Conservation (phyloP, 2,113 vertebrate genomes). For the Aramus guarauna region DNA sequence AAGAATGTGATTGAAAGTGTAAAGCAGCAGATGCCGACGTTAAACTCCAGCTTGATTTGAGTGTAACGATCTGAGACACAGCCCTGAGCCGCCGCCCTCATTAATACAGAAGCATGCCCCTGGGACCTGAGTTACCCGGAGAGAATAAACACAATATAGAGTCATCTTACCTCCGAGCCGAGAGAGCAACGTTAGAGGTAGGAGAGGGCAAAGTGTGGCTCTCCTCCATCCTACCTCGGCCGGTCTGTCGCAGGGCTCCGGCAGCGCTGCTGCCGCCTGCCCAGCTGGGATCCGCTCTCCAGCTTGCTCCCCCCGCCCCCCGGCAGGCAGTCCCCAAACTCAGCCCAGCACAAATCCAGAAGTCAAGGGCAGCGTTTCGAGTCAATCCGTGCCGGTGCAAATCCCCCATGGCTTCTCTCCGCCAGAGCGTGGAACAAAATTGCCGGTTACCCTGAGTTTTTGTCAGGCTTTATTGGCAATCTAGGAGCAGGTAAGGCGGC, state of each 20-base stretch:
- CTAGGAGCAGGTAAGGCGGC: constrained; percentile 73
- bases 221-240: constrained; percentile 35
- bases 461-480: constrained; percentile 36
- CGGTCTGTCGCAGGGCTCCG: constrained; percentile 42
- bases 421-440: constrained; percentile 61
- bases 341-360: constrained; percentile 59
- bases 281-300: constrained; percentile 52
- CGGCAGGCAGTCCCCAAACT: constrained; percentile 68
- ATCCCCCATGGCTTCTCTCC: constrained; percentile 43
- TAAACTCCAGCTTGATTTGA: neutral
- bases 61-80: neutral
- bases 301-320: constrained; percentile 10
- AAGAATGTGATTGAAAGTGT: neutral
- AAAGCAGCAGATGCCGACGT: neutral
- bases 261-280: constrained; percentile 50
- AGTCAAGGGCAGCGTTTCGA: constrained; percentile 63
- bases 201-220: constrained; percentile 31
- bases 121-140: neutral
- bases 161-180: constrained; percentile 67
- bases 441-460: constrained; percentile 60
- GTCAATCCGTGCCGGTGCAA: constrained; percentile 37
- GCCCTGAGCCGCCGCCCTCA: neutral
- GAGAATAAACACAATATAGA: constrained; percentile 59
- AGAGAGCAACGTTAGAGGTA: constrained; percentile 28
- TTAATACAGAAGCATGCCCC: neutral